Evolutionary conservation across 2,113 vertebrate species (phyloP).

Genomic region (Centropus unirufus): DNA sequence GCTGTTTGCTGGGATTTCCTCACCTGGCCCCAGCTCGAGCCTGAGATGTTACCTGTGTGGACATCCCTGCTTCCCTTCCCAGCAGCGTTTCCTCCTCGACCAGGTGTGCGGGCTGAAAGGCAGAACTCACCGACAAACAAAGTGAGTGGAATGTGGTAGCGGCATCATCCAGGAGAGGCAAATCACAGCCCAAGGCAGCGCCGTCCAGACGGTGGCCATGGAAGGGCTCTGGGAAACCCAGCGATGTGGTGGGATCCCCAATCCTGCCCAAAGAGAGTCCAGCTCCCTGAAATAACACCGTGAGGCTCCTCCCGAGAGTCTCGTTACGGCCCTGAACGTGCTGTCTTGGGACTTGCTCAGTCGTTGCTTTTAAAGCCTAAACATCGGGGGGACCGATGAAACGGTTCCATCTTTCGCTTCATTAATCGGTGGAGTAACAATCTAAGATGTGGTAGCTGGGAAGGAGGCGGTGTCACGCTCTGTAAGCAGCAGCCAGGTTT

Average conservation of each 20-base stretch:
- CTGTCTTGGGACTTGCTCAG: neutral
- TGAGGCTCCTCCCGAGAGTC: neutral
- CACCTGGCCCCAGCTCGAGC: neutral
- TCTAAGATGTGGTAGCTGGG: neutral
- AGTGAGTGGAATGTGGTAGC: neutral
- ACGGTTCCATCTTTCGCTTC: neutral
- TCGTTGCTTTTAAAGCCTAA: neutral
- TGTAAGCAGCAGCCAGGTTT: constrained; percentile 14
- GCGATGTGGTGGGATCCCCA: neutral
- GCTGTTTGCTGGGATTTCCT: neutral
- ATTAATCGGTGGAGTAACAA: neutral
- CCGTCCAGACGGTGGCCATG: neutral
- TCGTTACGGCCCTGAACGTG: neutral
- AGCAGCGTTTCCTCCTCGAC: no score
- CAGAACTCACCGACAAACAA: neutral
- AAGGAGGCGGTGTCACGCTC: neutral
- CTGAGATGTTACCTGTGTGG: accelerated
- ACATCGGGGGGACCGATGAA: neutral
- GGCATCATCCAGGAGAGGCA: neutral
- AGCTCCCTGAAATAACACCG: neutral
- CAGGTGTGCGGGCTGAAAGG: neutral
- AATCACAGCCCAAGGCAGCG: neutral
- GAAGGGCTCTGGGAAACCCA: neutral
- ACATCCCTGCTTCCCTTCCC: neutral
- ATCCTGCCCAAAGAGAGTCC: neutral